Evolutionary conservation across 1,140 invertebrate species (phyloP), one percentile per base, ranked within the genome.

Genomic region (Brevipalpus yothersi): DNA sequence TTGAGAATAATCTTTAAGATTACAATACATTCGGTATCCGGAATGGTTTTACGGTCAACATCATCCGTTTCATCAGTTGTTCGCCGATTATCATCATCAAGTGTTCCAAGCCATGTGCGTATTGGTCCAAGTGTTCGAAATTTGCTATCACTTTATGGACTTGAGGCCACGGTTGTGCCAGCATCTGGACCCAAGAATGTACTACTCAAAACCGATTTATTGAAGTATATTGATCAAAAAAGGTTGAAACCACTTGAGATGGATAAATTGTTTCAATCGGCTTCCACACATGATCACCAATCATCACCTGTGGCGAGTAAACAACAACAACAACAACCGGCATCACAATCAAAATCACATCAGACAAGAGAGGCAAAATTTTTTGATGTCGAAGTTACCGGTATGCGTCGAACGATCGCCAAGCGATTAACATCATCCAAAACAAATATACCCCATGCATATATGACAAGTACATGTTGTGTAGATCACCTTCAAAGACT

Each of bases 181-280:
- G 71, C 73, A 13, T 75, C 77, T 56, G 81, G 81, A 5, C 76
- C 76, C 39, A 69, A 75, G 47, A 77, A 77, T 63, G 72, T 72
- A 59, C 63, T 82, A 7, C 64, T 81, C 9, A 83, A 83, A 71
- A 73, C 76, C 55, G 81, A 82, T 68, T 75, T 82, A 39, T 66
- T 82, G 15, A 68, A 72, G 9, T 73, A 76, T 63, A 76, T 82
- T 61, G 66, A 74, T 51, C 57, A 69, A 17, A 77, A 80, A 42
- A 76, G 76, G 57, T 43, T 81, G 7, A 66, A 72, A 60, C 75
- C 73, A 0, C 58, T 19, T 17, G 23, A 17, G 41, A 5, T 47
- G 45, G 21, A 53, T 31, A 19, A 51, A n/a, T 51, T 51, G 21
- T 51, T 51, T 3, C 15, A n/a, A 31, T 15, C 19, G 15, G 1